phyloP scores from a whole-genome alignment of 1,140 invertebrate species.

The Cyrtorhinus lividipennis region DNA sequence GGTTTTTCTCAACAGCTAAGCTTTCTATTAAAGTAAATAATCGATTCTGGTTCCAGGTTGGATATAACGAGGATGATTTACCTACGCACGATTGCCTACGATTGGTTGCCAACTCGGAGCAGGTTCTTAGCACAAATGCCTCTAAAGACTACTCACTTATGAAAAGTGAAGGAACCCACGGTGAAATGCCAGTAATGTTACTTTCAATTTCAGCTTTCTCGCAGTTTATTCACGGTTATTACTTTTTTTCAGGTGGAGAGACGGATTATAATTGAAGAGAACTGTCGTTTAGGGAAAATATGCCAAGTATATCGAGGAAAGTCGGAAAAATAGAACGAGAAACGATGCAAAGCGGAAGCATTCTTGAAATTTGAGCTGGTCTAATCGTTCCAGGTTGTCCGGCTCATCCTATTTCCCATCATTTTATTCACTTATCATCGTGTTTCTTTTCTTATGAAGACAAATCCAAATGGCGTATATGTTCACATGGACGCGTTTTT shows the following conservation, averaged over 20 bases:
- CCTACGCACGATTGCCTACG: constrained; percentile 64
- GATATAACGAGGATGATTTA: constrained; percentile 56
- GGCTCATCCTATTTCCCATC: background rate
- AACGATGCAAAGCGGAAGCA: background rate
- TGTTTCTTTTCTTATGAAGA: too few species aligned
- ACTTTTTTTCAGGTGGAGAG: background rate
- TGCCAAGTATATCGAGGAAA: constrained; percentile 21
- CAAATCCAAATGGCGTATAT: too few species aligned
- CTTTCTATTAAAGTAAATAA: too few species aligned
- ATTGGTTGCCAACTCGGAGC: constrained; percentile 72
- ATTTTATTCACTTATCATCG: background rate
- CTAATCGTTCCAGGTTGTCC: background rate
- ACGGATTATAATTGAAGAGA: background rate
- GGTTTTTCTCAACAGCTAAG: too few species aligned
- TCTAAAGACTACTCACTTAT: constrained; percentile 70
- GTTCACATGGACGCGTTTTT: background rate
- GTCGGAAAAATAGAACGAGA: constrained; percentile 15
- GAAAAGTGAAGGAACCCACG: constrained; percentile 50
- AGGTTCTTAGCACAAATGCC: constrained; percentile 59
- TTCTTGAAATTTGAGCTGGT: background rate
- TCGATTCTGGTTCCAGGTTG: constrained; percentile 43
- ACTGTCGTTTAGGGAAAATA: constrained; percentile 22
- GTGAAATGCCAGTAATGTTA: constrained; percentile 21
- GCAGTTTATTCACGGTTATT: too few species aligned
- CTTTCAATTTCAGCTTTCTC: background rate